A percentile compares a stretch with the other conserved stretches of the same genome.
Conservation (phyloP, 2,113 vertebrate genomes). For the Psittacara wagleri region DNA sequence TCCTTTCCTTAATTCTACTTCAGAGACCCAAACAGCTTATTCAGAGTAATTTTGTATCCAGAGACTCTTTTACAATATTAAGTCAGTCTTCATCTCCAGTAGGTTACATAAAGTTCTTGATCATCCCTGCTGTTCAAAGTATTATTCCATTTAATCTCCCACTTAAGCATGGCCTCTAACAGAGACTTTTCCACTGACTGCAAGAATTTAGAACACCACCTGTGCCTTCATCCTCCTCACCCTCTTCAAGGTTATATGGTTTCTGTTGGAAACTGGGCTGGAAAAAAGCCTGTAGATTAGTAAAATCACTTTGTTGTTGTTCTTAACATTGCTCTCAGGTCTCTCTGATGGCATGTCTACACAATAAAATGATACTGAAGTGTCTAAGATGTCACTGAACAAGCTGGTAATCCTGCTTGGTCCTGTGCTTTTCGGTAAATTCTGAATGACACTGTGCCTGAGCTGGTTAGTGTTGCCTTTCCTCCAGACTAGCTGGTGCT, state of each 20-base stretch:
- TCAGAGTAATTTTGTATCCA: neutral
- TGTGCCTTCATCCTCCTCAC: neutral
- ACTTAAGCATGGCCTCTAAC: neutral
- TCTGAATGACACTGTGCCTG: neutral
- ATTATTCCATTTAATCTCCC: neutral
- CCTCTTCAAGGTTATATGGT: neutral
- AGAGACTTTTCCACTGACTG: neutral
- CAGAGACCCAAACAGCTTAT: neutral
- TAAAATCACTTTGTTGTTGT: neutral
- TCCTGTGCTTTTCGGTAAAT: neutral
- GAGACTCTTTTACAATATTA: neutral
- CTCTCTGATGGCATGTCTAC: neutral
- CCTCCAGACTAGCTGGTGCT: neutral
- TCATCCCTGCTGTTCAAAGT: neutral
- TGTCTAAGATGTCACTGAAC: neutral
- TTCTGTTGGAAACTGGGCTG: neutral
- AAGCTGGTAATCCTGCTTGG: neutral
- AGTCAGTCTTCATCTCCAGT: neutral
- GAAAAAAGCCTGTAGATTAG: neutral
- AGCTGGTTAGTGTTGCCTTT: neutral
- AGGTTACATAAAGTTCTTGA: neutral
- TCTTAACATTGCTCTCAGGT: neutral
- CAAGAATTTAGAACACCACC: neutral
- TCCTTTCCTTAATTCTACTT: constrained; percentile 10
- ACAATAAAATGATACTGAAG: neutral